phyloP scores from a whole-genome alignment of 2,797 vertebrate genomes.

The Momotus momota region DNA sequence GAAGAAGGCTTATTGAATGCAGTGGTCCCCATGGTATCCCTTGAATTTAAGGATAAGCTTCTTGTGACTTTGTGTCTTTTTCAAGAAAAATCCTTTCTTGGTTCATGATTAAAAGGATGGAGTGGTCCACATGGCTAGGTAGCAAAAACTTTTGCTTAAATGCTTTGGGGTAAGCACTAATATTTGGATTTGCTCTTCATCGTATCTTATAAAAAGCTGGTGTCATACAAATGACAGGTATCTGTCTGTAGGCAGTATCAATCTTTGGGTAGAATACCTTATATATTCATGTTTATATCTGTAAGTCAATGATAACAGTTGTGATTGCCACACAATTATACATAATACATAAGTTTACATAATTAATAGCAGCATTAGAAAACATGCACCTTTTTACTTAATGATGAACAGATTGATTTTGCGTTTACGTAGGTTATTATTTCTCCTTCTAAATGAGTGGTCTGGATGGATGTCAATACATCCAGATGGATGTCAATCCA shows the following conservation, averaged over 20 bases:
- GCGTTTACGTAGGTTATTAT: background rate
- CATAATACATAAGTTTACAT: conserved; percentile 7
- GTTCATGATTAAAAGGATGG: background rate
- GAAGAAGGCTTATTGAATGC: background rate
- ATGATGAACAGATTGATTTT: background rate
- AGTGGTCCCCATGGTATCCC: background rate
- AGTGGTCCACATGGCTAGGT: background rate
- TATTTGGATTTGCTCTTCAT: background rate
- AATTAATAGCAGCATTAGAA: conserved; percentile 10
- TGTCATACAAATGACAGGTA: background rate
- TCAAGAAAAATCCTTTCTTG: background rate
- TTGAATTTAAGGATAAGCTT: background rate
- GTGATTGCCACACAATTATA: conserved; percentile 20
- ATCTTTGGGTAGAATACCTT: background rate
- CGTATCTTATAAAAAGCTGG: background rate
- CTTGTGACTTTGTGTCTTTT: background rate
- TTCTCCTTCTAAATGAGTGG: background rate
- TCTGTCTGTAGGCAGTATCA: background rate
- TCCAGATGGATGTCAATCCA: background rate
- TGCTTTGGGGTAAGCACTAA: background rate
- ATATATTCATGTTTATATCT: conserved; percentile 3
- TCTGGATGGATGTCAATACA: background rate
- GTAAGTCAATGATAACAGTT: conserved; percentile 7
- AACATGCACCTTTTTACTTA: background rate
- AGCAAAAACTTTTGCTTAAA: background rate